phyloP scores from a whole-genome alignment of 53 echinoderm and acorn worm species.

The Arbacia lixula region DNA sequence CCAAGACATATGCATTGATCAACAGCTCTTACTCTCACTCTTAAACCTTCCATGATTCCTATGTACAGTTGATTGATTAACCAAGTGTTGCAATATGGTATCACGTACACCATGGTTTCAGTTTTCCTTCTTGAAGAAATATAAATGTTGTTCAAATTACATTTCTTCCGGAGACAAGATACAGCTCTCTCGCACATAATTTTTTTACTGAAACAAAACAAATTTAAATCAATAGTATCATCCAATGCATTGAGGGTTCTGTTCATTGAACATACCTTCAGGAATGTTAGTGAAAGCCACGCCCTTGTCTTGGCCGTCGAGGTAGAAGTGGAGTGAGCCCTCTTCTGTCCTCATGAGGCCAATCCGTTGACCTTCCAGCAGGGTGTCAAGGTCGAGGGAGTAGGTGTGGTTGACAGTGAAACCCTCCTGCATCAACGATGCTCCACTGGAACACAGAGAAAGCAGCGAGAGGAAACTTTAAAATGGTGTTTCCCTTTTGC shows the following conservation, averaged over 20 bases:
- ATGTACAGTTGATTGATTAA: no score
- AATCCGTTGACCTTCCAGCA: constrained; percentile 71
- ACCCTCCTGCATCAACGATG: constrained; percentile 88
- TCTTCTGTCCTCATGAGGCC: constrained; percentile 70
- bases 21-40: no score
- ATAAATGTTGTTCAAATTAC: no score
- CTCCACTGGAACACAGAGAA: constrained; percentile 65
- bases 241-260: background rate
- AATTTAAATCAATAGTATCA: background rate
- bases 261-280: constrained; percentile 55
- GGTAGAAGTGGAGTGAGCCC: constrained; percentile 76
- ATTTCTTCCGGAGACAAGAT: no score
- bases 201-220: background rate
- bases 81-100: no score
- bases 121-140: no score
- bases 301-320: constrained; percentile 86
- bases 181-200: background rate
- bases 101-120: no score
- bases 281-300: constrained; percentile 86
- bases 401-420: constrained; percentile 86
- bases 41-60: no score
- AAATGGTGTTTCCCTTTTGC: no score
- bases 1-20: no score
- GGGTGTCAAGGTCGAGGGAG: constrained; percentile 84
- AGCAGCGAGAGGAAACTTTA: no score